Evolutionary conservation across 2,113 vertebrate species (phyloP), one percentile per base, ranked within the genome.

Genomic region (Labeo catla): DNA sequence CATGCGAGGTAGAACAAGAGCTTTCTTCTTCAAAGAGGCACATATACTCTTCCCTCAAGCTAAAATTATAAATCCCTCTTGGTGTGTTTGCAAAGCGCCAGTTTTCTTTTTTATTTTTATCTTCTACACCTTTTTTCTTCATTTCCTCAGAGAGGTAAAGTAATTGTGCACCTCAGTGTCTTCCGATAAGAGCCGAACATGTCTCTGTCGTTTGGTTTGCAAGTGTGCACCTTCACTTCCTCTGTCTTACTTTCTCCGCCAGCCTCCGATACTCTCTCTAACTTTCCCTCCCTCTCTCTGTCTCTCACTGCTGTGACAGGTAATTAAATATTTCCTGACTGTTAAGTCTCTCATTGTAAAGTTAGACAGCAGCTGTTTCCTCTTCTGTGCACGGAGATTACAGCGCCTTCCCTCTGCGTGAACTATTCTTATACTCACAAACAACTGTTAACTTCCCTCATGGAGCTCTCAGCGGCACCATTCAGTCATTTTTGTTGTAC

Each of bases 251-350:
- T 70, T 70, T 52, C 82, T 50, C 66, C 3, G 6, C 57, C 52
- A 43, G 16, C 76, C 54, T 80, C 77, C 1, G 39, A 80, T 36
- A 73, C 47, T 34, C 81, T 82, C 36, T 61, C 81, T 84, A 73
- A 84, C 66, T 73, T 84, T 57, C 82, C 21, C 39, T 84, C 68
- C 12, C 36, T 84, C 80, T 21, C 57, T 82, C 23, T 39, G 21
- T 84, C 82, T 84, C 68, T 84, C 68, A 84, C 82, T 72, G 82
- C 82, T 73, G 68, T 84, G 82, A 86, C 86, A 86, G 86, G 82
- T 87, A 87, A 78, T 86, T 85, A 66, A 85, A 89, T 84, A 72
- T 86, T 87, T 89, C 84, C 85, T 81, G 76, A 86, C 77, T 84
- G 83, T 89, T 89, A 74, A 83, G 85, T 83, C 85, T 77, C 36